Base-by-base conservation (phyloP, 2,113 vertebrate species). In the Crotalus tigris region DNA sequence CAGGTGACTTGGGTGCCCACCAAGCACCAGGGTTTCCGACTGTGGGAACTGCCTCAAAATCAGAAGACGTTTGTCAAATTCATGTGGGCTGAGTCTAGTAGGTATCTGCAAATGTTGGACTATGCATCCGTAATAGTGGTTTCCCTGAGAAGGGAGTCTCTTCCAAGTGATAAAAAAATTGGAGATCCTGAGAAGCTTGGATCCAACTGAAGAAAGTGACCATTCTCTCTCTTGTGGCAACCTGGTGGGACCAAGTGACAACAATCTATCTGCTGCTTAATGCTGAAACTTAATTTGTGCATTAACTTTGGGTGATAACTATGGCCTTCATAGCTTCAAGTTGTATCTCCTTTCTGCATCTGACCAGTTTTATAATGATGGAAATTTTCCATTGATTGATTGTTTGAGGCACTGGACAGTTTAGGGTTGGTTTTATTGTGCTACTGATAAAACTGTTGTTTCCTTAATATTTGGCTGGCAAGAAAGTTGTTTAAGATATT, bases 71-170 rank as follows among this genome's bases (percentile, higher is more conserved):
- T 57, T 96, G 81, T 0, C 87, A 91, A 29, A 81, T 97, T 11
- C 95, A 94, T 29, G 81, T 96, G 23, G 95, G 94, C 92, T 97
- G 95, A 97, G 55, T 81, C 49, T 55, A 19, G 90, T 3, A 46
- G 94, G 26, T 87, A 85, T 7, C 26, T 19, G 57, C 23, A 85
- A 46, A 6, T 23, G 3, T 19, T 46, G 24, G 5, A 3, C 3
- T 21, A 1, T 26, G 39, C 39, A 46, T 6, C 11, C 2, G 17
- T 17, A 8, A 12, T 8, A 4, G 24, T 11, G 61, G 33, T 11
- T 33, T 24, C 46, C 33, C 89, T 12, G 24, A 49, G 51, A 11
- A 6, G 12, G 49, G 59, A 11, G 11, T 12, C 46, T 85, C 53
- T 54, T 57, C 69, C 51, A 10, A 33, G 24, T 13, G 69, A 39